These are phyloP conservation scores for Druon quercuslanigerum DNA, from an alignment of 1,140 invertebrate genomes.

Conservation along the genomic window DNA sequence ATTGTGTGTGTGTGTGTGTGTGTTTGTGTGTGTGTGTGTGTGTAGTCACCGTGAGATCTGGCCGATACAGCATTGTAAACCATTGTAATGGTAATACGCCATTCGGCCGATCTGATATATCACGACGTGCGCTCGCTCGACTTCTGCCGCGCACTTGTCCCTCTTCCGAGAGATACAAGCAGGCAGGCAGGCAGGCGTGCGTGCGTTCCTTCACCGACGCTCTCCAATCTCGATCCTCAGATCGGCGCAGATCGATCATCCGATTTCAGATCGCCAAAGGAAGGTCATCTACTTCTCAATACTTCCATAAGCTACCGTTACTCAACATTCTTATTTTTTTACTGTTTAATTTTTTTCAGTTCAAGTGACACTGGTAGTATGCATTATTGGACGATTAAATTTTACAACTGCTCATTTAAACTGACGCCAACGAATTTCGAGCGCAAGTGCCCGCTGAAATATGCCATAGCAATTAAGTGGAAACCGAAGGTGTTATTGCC, in stretches of 20 bases:
- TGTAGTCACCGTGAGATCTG: constrained; percentile 52
- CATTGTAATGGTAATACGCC: constrained; percentile 66
- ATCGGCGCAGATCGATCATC: neutral
- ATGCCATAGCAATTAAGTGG: too few relatives aligned
- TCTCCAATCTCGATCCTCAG: constrained; percentile 3
- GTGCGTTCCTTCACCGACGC: neutral
- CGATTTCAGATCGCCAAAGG: neutral
- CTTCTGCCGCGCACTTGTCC: constrained; percentile 28
- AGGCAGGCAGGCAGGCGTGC: neutral
- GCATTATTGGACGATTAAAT: too few relatives aligned
- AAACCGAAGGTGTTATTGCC: neutral
- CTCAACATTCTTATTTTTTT: too few relatives aligned
- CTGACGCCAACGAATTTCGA: neutral
- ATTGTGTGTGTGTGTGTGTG: constrained; percentile 21
- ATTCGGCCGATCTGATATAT: constrained; percentile 47
- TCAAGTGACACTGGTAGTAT: too few relatives aligned
- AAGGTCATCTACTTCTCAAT: neutral
- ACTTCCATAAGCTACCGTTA: neutral
- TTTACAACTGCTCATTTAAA: too few relatives aligned
- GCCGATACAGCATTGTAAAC: constrained; percentile 61
- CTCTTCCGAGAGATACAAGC: too few relatives aligned
- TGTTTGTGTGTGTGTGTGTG: constrained; percentile 10
- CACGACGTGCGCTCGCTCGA: constrained; percentile 29
- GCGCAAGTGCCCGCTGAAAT: too few relatives aligned
- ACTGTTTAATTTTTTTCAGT: too few relatives aligned